Evolutionary conservation across 1,140 invertebrate species (phyloP).

Genomic region (Laupala kohalensis): DNA sequence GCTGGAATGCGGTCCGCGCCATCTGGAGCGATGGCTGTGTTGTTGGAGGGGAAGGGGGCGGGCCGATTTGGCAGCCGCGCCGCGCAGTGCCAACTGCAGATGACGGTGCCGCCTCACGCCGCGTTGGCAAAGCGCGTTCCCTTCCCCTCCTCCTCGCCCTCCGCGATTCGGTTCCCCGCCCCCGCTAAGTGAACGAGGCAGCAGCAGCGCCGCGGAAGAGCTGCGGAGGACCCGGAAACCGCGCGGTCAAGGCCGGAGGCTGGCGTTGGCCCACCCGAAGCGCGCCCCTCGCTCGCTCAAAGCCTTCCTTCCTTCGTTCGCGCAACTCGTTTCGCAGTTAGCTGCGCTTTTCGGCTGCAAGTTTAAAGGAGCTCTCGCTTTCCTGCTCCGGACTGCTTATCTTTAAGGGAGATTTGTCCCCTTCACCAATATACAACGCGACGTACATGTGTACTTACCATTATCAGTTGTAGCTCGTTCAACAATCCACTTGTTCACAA

Average conservation of each 20-base stretch:
- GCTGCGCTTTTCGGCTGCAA: too few relatives aligned
- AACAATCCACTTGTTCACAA: too few relatives aligned
- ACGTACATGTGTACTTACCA: too few relatives aligned
- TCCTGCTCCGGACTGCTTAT: too few relatives aligned
- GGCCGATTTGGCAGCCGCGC: neutral
- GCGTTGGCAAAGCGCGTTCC: neutral
- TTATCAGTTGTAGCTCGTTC: too few relatives aligned
- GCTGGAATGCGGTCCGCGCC: neutral
- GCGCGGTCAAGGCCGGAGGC: neutral
- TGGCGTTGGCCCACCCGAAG: neutral
- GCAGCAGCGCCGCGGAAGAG: neutral
- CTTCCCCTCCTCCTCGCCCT: neutral
- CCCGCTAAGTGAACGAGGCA: neutral
- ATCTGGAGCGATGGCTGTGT: neutral
- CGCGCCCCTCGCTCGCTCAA: too few relatives aligned
- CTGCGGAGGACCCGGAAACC: neutral
- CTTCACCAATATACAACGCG: too few relatives aligned
- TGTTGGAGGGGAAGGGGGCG: neutral
- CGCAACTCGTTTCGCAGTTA: too few relatives aligned
- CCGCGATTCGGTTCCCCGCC: too few relatives aligned
- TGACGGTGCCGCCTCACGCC: neutral
- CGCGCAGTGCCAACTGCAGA: neutral
- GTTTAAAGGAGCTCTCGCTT: too few relatives aligned
- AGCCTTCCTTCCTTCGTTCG: too few relatives aligned
- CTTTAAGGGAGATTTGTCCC: too few relatives aligned